Percentiles rank a stretch among this genome's conserved stretches.
These are phyloP conservation scores for Nebria brevicollis DNA, from an alignment of 2,888 invertebrate genomes.

Conservation along the genomic window DNA sequence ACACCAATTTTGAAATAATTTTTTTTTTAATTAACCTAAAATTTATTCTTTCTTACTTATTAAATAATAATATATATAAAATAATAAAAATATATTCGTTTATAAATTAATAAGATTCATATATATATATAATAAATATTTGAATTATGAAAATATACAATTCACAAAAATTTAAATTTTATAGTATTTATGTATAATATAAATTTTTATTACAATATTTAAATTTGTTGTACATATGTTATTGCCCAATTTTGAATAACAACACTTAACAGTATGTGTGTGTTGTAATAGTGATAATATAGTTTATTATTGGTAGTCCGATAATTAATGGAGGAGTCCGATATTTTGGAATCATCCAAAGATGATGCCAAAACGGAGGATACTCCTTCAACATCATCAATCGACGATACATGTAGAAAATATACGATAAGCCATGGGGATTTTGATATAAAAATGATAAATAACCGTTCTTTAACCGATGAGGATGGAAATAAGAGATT, in stretches of 20 bases:
- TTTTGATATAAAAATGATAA: conserved; percentile 5
- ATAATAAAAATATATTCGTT: no score
- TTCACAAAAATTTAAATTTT: neutral
- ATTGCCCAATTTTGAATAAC: no score
- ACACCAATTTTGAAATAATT: neutral
- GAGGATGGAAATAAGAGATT: conserved; percentile 33
- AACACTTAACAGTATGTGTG: neutral
- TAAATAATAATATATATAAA: no score
- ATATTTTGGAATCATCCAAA: conserved; percentile 10
- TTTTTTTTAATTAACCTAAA: no score
- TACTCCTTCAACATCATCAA: conserved; percentile 31
- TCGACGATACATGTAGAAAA: neutral
- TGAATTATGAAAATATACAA: no score
- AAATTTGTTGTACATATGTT: no score
- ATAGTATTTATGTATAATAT: neutral
- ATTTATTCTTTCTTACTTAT: no score
- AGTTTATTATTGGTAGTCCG: neutral
- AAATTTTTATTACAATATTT: neutral
- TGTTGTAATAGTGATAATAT: neutral
- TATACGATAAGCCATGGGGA: conserved; percentile 34
- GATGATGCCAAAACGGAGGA: conserved; percentile 14
- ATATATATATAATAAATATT: no score
- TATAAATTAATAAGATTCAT: no score
- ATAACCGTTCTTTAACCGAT: conserved; percentile 8
- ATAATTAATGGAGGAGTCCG: conserved; percentile 14